Evolutionary conservation across 2,888 invertebrate species (phyloP), one percentile per base, ranked within the genome.

Genomic region (Crossocerus cetratus): DNA sequence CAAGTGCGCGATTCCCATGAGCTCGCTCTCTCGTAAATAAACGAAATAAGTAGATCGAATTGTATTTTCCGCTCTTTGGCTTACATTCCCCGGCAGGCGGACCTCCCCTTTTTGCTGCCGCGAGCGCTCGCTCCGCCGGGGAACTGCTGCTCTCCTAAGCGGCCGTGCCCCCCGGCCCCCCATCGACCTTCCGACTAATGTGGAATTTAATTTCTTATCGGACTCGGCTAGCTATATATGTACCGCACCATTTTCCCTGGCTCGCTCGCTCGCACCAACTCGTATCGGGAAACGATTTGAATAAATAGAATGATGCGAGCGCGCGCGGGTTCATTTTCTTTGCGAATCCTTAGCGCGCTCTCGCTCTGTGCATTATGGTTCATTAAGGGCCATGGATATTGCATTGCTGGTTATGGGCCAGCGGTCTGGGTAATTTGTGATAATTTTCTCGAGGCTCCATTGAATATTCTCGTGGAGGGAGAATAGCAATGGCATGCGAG

Each of bases 261-360:
- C 8, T 32, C 32, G 0, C 4, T 32, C 32, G 4, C 16, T 49
- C 49, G 5, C n/a, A 5, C 49, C n/a, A 4, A 14, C 4, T 44
- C 14, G 44, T 59, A 59, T 32, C 57, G 57, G 32, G 14, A 32
- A 32, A 59, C 59, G 43, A 59, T 44, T 20, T 43, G 44, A 59
- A 59, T 44, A 44, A 44, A 57, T 32, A 57, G 32, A 57, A 32
- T 57, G 23, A 57, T 32, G 32, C 23, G 14, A 14, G 57, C 16
- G 14, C 49, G 14, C 49, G 3, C 32, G 32, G 14, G 49, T 49
- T 49, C 49, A 49, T 49, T 16, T 16, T 49, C 49, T 49, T 49
- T 49, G 49, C 3, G 16, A 49, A 16, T 49, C 49, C 16, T 16
- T 16, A 11, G 49, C 32, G 49, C 16, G 49, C 49, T 16, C 16